These are phyloP conservation scores for Mellilla xanthometata DNA, from an alignment of 2,888 invertebrate genomes.

Conservation along the genomic window DNA sequence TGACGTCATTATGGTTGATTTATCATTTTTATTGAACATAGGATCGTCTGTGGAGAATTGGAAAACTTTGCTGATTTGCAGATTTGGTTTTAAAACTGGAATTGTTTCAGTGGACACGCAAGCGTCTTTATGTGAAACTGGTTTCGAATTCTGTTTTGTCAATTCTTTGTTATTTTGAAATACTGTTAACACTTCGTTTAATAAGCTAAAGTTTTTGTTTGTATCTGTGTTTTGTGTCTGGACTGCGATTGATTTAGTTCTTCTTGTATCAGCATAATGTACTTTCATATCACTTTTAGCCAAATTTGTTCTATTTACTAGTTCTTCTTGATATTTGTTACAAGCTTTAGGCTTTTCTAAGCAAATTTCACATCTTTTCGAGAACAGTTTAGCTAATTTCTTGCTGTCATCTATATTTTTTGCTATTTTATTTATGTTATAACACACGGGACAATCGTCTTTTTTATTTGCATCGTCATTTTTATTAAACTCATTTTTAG, in stretches of 20 bases:
- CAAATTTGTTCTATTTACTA: too few relatives aligned
- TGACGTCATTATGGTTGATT: constrained; percentile 49
- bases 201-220: constrained; percentile 48
- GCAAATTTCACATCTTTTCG: constrained; percentile 28
- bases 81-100: constrained; percentile 29
- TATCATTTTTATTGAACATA: constrained; percentile 35
- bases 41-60: constrained; percentile 50
- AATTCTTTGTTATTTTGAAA: constrained; percentile 61
- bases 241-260: constrained; percentile 28
- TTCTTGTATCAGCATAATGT: neutral
- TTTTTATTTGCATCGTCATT: constrained; percentile 29
- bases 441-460: constrained; percentile 60
- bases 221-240: constrained; percentile 53
- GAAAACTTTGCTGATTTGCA: constrained; percentile 48
- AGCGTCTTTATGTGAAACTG: constrained; percentile 51
- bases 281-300: too few relatives aligned
- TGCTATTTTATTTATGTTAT: constrained; percentile 41
- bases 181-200: constrained; percentile 66
- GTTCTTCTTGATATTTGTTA: constrained; percentile 13
- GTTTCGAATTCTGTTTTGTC: constrained; percentile 35
- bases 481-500: constrained; percentile 26
- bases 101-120: constrained; percentile 48
- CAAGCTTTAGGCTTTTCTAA: constrained; percentile 6
- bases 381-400: constrained; percentile 38
- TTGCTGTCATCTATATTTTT: constrained; percentile 30